Conservation (phyloP, 2,888 invertebrate species). For the Trilocha varians region DNA sequence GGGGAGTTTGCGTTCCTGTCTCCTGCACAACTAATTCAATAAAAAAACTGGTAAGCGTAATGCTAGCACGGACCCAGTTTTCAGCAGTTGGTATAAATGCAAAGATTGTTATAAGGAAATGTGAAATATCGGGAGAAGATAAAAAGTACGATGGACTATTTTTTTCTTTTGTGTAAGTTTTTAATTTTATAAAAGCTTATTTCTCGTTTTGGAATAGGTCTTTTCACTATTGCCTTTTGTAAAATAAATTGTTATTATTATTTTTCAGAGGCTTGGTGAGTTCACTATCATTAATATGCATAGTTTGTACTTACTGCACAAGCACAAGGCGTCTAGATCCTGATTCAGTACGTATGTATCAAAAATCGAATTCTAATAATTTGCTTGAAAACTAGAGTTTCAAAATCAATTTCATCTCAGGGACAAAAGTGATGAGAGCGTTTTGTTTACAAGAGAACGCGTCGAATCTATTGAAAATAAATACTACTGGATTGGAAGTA, state of each 20-base stretch:
- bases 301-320: constrained; percentile 39
- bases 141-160: constrained; percentile 34
- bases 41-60: constrained; percentile 34
- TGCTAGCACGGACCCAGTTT: constrained; percentile 53
- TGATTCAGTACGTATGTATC: neutral
- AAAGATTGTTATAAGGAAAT: constrained; percentile 36
- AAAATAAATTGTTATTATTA: constrained; percentile 2
- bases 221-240: no score
- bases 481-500: constrained; percentile 50
- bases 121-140: constrained; percentile 35
- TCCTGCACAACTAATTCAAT: constrained; percentile 49
- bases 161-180: constrained; percentile 49
- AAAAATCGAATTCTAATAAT: neutral
- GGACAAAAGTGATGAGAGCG: constrained; percentile 26
- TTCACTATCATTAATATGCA: constrained; percentile 18
- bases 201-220: no score
- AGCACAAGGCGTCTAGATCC: constrained; percentile 1
- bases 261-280: constrained; percentile 30
- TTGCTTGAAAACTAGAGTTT: neutral
- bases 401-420: constrained; percentile 22
- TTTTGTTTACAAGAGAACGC: constrained; percentile 54
- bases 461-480: constrained; percentile 37
- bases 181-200: no score
- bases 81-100: constrained; percentile 46
- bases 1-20: constrained; percentile 72